Conservation (phyloP, 2,113 vertebrate species). For the Bos taurus region ARS-UCD2.0 NC_037343.1:54117001-54117500, state of each 20-base stretch:
- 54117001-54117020: background rate
- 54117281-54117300: background rate
- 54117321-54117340: too few relatives aligned
- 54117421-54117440: rapidly evolving
- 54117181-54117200: background rate
- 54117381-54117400: background rate
- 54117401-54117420: background rate
- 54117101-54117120: background rate
- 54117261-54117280: background rate
- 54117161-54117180: background rate
- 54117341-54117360: background rate
- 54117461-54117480: background rate
- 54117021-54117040: rapidly evolving
- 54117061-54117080: background rate
- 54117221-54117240: background rate
- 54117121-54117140: background rate
- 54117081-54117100: background rate
- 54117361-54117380: background rate
- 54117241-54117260: background rate
- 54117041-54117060: background rate
- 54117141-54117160: background rate
- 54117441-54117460: background rate
- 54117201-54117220: background rate
- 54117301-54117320: background rate
- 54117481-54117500: background rate